phyloP scores from a whole-genome alignment of 2,888 invertebrate species.

The Dasysyrphus tricinctus region DNA sequence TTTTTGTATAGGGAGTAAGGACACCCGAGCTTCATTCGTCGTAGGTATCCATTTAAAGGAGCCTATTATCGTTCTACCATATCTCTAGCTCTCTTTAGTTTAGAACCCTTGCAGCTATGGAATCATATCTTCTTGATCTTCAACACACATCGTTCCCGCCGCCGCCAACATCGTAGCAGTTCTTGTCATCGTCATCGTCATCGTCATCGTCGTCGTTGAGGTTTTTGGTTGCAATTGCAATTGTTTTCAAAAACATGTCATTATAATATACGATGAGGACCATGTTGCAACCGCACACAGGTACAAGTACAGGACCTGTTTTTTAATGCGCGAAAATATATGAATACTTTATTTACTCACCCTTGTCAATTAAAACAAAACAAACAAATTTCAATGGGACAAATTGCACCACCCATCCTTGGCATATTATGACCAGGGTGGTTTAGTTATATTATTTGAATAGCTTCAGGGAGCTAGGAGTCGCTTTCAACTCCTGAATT shows the following conservation, averaged over 20 bases:
- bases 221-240: conserved; percentile 33
- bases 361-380: conserved; percentile 47
- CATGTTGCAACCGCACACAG: not conserved
- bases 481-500: conserved; percentile 14
- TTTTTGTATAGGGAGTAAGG: not conserved
- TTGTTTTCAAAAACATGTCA: conserved; percentile 48
- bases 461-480: conserved; percentile 1
- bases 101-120: conserved; percentile 21
- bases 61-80: conserved; percentile 12
- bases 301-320: not conserved
- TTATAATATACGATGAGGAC: conserved; percentile 35
- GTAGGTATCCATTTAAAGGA: conserved; percentile 24
- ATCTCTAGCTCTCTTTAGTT: not conserved
- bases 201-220: conserved; percentile 5
- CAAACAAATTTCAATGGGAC: conserved; percentile 30
- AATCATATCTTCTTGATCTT: conserved; percentile 39
- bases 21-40: conserved; percentile 9
- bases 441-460: conserved; percentile 18
- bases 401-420: conserved; percentile 20
- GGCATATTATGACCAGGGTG: not conserved
- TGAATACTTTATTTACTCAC: conserved; percentile 16
- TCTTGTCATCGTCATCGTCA: conserved; percentile 17
- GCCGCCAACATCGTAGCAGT: not conserved
- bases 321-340: conserved; percentile 36
- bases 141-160: conserved; percentile 20